phyloP scores from a whole-genome alignment of 1,140 invertebrate genomes.

The Temnothorax curvispinosus region DNA sequence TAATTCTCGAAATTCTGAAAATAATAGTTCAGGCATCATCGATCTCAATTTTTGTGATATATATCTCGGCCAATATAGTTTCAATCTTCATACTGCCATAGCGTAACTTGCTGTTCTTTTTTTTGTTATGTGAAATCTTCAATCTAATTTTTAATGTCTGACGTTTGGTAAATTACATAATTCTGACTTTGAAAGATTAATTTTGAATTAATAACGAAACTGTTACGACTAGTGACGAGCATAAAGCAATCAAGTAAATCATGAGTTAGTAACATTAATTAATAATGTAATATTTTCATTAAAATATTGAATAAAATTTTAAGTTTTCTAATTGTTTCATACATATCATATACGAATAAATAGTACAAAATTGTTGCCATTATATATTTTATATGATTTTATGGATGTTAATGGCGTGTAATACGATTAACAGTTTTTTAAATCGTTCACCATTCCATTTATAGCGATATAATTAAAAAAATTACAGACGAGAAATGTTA shows the following conservation, averaged over 20 bases:
- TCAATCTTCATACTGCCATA: not conserved
- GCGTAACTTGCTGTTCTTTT: not conserved
- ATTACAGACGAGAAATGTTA: constrained; percentile 7
- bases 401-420: not conserved
- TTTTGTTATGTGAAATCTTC: not conserved
- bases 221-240: not conserved
- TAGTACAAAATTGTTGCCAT: not conserved
- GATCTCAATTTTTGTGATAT: constrained; percentile 13
- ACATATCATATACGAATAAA: not conserved
- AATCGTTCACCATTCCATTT: not conserved
- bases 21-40: not conserved
- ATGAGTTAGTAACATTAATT: not conserved
- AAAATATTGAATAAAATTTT: not conserved
- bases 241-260: not conserved
- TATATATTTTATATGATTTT: not conserved
- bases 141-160: constrained; percentile 15
- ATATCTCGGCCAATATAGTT: not conserved
- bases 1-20: not conserved
- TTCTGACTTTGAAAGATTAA: constrained; percentile 10
- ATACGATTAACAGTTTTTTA: not conserved
- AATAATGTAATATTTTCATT: not conserved
- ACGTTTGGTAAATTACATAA: constrained; percentile 26
- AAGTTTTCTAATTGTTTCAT: not conserved
- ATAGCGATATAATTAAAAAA: not conserved
- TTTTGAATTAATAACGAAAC: not conserved